phyloP scores from a whole-genome alignment of 2,797 vertebrate species.

The Poecilia picta region DNA sequence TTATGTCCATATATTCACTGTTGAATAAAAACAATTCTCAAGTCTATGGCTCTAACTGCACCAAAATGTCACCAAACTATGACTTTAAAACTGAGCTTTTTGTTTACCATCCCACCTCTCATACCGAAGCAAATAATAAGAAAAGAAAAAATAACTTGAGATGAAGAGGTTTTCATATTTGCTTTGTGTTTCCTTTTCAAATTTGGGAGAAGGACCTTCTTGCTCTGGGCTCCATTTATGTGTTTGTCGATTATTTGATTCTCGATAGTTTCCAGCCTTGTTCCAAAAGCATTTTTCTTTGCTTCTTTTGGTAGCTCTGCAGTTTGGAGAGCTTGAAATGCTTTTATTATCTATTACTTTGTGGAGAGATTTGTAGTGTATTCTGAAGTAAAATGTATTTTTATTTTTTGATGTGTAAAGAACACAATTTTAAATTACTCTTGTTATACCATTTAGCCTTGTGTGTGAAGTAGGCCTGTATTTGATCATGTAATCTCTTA shows the following conservation, averaged over 20 bases:
- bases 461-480: background rate
- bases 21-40: background rate
- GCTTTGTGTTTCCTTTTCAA: constrained; percentile 20
- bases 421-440: background rate
- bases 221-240: constrained; percentile 18
- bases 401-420: background rate
- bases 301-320: background rate
- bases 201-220: constrained; percentile 23
- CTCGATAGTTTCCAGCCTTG: background rate
- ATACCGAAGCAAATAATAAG: constrained; percentile 1
- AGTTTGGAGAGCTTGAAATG: constrained; percentile 11
- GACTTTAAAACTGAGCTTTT: background rate
- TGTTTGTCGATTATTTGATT: background rate
- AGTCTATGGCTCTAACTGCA: background rate
- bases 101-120: background rate
- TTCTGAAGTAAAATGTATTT: background rate
- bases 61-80: background rate
- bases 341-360: constrained; percentile 11
- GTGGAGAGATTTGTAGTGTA: background rate
- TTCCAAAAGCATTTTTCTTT: constrained; percentile 6
- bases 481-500: background rate
- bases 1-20: background rate
- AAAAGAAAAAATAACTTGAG: constrained; percentile 3
- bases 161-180: constrained; percentile 20
- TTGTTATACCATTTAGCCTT: background rate